Evolutionary conservation across 2,113 vertebrate species (phyloP).

Genomic region (Ageneiosus marmoratus): DNA sequence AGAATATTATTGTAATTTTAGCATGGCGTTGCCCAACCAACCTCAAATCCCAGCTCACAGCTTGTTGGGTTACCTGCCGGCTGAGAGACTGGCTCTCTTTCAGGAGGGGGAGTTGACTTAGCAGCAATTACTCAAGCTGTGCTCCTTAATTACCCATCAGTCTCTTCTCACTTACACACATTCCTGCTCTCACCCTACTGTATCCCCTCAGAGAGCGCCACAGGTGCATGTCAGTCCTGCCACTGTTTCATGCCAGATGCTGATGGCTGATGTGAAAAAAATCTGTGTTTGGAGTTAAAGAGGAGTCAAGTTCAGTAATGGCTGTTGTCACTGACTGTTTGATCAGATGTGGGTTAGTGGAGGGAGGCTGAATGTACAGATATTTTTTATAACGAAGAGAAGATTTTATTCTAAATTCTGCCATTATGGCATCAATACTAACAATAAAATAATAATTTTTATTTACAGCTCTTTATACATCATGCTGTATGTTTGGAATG

Average conservation of each 20-base stretch:
- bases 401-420: neutral
- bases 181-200: slow-evolving; percentile 61
- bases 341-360: neutral
- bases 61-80: neutral
- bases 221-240: slow-evolving; percentile 17
- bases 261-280: slow-evolving; percentile 6
- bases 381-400: neutral
- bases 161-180: slow-evolving; percentile 49
- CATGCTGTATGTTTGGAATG: neutral
- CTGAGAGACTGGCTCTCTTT: neutral
- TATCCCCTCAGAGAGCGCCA: neutral
- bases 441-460: neutral
- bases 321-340: slow-evolving; percentile 10
- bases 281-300: neutral
- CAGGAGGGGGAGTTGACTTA: slow-evolving; percentile 20
- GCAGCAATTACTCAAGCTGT: slow-evolving; percentile 18
- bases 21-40: neutral
- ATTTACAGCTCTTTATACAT: neutral
- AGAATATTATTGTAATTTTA: neutral
- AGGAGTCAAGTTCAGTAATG: slow-evolving; percentile 28
- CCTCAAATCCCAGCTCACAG: neutral
- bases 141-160: slow-evolving; percentile 26
- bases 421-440: neutral
- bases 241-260: neutral
- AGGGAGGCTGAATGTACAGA: neutral